phyloP scores from a whole-genome alignment of 2,888 invertebrate species.

The Drosophila kokeensis region DNA sequence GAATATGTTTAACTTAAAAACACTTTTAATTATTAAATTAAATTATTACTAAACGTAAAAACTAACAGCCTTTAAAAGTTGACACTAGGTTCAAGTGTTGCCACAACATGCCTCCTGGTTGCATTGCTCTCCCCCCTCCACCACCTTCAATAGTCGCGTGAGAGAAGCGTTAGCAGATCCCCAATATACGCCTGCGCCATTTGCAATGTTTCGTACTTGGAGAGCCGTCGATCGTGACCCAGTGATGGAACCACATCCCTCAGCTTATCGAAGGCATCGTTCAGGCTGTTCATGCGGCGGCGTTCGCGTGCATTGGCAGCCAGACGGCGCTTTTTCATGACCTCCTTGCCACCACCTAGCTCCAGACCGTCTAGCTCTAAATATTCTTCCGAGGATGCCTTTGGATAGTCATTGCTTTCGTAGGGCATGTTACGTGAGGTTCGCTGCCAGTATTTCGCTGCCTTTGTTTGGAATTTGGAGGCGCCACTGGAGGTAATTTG shows the following conservation, averaged over 20 bases:
- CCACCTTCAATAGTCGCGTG: slow-evolving; percentile 69
- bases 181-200: slow-evolving; percentile 92
- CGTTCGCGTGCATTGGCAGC: slow-evolving; percentile 91
- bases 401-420: slow-evolving; percentile 20
- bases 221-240: slow-evolving; percentile 89
- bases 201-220: slow-evolving; percentile 91
- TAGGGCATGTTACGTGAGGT: slow-evolving; percentile 57
- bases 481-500: slow-evolving; percentile 9
- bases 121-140: background rate
- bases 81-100: slow-evolving; percentile 68
- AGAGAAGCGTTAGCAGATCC: slow-evolving; percentile 88
- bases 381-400: background rate
- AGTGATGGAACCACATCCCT: slow-evolving; percentile 90
- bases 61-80: slow-evolving; percentile 75
- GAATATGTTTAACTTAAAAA: slow-evolving; percentile 1
- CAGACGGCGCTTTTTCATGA: slow-evolving; percentile 86
- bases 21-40: too few relatives aligned
- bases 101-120: slow-evolving; percentile 33
- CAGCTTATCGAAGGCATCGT: slow-evolving; percentile 90
- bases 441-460: slow-evolving; percentile 44
- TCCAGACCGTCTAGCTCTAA: background rate
- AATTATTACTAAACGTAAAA: slow-evolving; percentile 25
- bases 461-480: slow-evolving; percentile 43
- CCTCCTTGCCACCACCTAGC: slow-evolving; percentile 47
- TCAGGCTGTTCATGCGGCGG: slow-evolving; percentile 90